Conservation (phyloP, 2,797 vertebrate species). For the Anguilla obscura region DNA sequence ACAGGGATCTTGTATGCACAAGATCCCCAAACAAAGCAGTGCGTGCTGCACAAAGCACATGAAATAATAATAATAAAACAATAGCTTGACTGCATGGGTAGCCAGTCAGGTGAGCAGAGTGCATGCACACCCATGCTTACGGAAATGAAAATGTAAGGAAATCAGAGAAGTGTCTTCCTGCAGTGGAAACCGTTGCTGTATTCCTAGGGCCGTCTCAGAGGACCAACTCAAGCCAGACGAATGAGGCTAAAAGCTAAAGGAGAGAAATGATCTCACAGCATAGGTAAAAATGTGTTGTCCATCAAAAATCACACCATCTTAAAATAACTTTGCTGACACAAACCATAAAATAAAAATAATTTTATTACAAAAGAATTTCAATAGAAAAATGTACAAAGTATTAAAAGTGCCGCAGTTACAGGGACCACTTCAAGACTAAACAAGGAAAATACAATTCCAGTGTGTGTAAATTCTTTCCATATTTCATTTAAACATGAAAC, state of each 20-base stretch:
- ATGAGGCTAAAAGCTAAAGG: neutral
- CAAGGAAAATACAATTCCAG: neutral
- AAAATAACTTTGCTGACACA: neutral
- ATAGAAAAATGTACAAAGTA: constrained; percentile 9
- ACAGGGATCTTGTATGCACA: neutral
- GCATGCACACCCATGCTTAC: neutral
- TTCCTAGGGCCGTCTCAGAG: neutral
- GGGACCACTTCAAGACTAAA: neutral
- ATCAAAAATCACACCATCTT: neutral
- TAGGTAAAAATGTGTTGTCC: neutral
- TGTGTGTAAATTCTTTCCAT: neutral
- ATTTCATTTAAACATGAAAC: neutral
- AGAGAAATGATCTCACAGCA: neutral
- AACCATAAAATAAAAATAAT: neutral
- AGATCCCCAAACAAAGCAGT: neutral
- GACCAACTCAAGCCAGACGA: neutral
- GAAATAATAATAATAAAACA: neutral
- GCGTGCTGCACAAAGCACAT: neutral
- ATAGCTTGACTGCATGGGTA: neutral
- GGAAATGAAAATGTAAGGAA: neutral
- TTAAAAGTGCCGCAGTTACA: neutral
- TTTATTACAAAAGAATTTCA: neutral
- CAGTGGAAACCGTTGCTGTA: neutral
- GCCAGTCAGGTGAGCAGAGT: neutral
- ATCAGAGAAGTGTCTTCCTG: neutral